phyloP scores from a whole-genome alignment of 2,113 vertebrate genomes.

The Anoura caudifer region DNA sequence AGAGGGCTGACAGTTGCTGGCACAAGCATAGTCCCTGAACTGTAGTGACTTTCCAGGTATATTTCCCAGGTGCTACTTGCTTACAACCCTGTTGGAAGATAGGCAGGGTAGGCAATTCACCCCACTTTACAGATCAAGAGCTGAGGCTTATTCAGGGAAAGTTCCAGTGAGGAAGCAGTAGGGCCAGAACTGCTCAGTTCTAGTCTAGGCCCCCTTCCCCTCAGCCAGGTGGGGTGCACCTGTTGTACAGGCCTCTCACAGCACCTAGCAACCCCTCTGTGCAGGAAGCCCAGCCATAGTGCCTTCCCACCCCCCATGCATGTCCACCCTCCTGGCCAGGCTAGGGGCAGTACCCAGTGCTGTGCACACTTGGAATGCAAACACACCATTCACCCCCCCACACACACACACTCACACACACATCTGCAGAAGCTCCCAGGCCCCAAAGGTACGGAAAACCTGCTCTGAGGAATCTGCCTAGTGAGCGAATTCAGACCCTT shows the following conservation, averaged over 20 bases:
- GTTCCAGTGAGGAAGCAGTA: neutral
- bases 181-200: neutral
- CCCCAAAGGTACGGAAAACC: slow-evolving; percentile 68
- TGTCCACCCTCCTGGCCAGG: neutral
- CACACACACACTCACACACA: neutral
- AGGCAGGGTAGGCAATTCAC: neutral
- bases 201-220: neutral
- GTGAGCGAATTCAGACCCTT: slow-evolving; percentile 79
- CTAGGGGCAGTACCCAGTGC: neutral
- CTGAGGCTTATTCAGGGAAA: neutral
- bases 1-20: neutral
- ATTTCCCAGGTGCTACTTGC: neutral
- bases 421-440: neutral
- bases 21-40: neutral
- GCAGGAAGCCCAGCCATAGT: neutral
- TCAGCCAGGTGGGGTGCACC: neutral
- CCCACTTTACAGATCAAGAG: neutral
- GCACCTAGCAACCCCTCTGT: neutral
- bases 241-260: neutral
- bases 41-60: neutral
- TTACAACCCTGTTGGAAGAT: neutral
- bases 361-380: neutral
- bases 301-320: neutral
- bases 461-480: slow-evolving; percentile 73
- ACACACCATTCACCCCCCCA: neutral